Conservation (phyloP, 2,797 vertebrate genomes). For the Spinibarbus caldwelli region DNA sequence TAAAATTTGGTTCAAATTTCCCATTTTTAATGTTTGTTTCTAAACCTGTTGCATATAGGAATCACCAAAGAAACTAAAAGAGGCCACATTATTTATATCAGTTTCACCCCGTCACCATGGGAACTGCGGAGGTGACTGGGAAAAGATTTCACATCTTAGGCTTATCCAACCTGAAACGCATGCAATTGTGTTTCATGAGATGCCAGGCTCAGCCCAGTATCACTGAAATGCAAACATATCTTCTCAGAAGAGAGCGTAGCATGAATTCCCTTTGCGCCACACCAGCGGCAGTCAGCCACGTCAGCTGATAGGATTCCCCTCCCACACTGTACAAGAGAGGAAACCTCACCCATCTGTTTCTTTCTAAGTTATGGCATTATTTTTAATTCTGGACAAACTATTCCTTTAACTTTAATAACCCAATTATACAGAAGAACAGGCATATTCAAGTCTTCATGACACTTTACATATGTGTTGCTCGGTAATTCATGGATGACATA, state of each 20-base stretch:
- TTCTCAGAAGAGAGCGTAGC: background rate
- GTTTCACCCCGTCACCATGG: constrained; percentile 33
- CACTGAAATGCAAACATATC: constrained; percentile 11
- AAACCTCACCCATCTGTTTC: background rate
- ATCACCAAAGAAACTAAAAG: constrained; percentile 6
- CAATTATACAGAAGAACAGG: no score
- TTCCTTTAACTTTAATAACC: no score
- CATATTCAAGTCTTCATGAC: no score
- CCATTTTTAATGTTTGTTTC: background rate
- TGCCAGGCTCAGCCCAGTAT: background rate
- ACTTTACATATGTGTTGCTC: no score
- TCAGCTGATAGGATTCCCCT: background rate
- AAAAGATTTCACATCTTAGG: constrained; percentile 41
- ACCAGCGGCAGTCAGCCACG: background rate
- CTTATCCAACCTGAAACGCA: constrained; percentile 27
- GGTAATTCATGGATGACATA: no score
- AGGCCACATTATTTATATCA: constrained; percentile 32
- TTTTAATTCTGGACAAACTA: no score
- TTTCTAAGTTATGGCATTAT: background rate
- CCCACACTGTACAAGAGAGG: background rate
- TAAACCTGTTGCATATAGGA: constrained; percentile 11
- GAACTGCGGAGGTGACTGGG: constrained; percentile 29
- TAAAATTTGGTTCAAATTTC: background rate
- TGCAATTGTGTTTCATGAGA: constrained; percentile 15
- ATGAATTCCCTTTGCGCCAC: background rate